Base-by-base conservation (phyloP, 2,888 invertebrate genomes). In the Hydroisotoma schaefferi region DNA sequence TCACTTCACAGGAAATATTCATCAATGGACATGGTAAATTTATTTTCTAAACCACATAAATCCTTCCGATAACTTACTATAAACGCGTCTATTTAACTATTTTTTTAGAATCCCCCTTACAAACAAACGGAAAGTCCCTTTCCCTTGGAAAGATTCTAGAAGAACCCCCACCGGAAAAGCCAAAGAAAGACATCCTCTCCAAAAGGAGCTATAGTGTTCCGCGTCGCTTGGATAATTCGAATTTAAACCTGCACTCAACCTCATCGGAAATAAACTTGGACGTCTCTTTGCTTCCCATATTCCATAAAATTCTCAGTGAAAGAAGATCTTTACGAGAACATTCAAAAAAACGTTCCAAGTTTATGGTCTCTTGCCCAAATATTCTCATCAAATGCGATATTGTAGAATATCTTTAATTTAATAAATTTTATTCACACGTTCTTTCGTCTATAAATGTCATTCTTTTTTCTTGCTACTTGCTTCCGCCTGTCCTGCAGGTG, bases 381-480 rank as follows among this genome's bases (percentile, higher is more conserved):
- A 92, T 92, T 80, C 91, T 92, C 65, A 92, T 94, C 74, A 93
- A 93, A 80, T 93, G 93, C 82, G 93, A 93, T 81, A 93, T 94
- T 74, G 93, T 93, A 73, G 93, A 93, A 76, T 93, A 94, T 40
- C n/a, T 40, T 79, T 85, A 33, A 33, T n/a, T n/a, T n/a, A 33
- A 33, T 33, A 33, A 10, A 33, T 33, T 33, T 33, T 33, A 33
- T 33, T 8, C 8, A 15, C 33, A n/a, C n/a, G n/a, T n/a, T n/a
- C n/a, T n/a, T n/a, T n/a, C n/a, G n/a, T n/a, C n/a, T n/a, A n/a
- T 33, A 33, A 33, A 8, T 33, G 15, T 33, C 33, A 15, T 33
- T 33, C 8, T 33, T 10, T 33, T 33, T 33, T 15, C 8, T 33
- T 8, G 33, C 33, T 10, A 33, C 15, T n/a, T n/a, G n/a, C n/a